These are phyloP conservation scores for Agriopis leucophaearia DNA, from an alignment of 2,888 invertebrate species.

Conservation along the genomic window DNA sequence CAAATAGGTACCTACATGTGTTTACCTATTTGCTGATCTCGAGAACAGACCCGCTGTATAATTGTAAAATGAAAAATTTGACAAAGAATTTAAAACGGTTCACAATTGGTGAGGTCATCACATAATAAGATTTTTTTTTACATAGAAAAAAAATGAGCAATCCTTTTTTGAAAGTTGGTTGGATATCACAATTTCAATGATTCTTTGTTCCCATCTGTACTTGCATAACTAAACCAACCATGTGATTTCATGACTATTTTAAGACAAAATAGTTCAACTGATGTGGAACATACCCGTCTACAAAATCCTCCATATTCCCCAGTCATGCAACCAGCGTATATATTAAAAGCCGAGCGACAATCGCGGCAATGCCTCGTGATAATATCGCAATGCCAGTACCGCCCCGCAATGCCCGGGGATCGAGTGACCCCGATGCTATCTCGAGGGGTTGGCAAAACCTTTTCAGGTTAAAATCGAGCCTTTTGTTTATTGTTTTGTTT, in stretches of 20 bases:
- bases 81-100: no score
- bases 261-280: background rate
- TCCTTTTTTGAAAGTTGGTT: no score
- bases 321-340: slow-evolving; percentile 59
- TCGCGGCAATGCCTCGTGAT: slow-evolving; percentile 45
- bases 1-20: no score
- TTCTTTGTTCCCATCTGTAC: no score
- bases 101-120: no score
- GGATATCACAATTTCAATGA: no score
- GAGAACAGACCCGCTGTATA: no score
- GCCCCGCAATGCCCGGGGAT: slow-evolving; percentile 40
- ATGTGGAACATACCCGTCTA: slow-evolving; percentile 5
- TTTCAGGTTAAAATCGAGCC: slow-evolving; percentile 26
- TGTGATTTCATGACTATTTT: background rate
- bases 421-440: slow-evolving; percentile 42
- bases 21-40: no score
- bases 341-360: slow-evolving; percentile 60
- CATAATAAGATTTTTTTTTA: no score
- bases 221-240: no score
- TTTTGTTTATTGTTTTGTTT: slow-evolving; percentile 12
- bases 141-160: no score
- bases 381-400: slow-evolving; percentile 36
- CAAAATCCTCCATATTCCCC: slow-evolving; percentile 28
- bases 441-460: slow-evolving; percentile 32
- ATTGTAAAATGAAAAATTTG: no score